Conservation (phyloP, 2,888 invertebrate genomes). For the Aradus depressus region DNA sequence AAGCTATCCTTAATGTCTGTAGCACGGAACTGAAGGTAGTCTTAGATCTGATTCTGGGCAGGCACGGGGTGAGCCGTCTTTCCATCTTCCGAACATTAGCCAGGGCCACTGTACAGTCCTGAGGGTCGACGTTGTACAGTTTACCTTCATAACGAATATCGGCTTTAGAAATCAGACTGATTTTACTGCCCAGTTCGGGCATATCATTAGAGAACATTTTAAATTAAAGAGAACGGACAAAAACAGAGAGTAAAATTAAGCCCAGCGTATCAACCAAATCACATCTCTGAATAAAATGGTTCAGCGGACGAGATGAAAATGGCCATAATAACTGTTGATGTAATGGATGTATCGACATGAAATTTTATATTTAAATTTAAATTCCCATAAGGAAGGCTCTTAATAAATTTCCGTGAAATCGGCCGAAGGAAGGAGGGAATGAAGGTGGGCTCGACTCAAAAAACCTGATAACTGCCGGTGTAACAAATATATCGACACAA, state of each 20-base stretch:
- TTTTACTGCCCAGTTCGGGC: constrained; percentile 99
- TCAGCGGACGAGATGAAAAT: constrained; percentile 20
- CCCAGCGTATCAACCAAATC: constrained; percentile 13
- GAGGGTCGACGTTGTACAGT: constrained; percentile 97
- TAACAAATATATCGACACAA: too few relatives aligned
- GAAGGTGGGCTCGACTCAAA: too few relatives aligned
- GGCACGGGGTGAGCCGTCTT: constrained; percentile 92
- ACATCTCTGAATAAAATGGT: constrained; percentile 26
- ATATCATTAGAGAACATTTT: constrained; percentile 38
- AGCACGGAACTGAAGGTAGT: constrained; percentile 96
- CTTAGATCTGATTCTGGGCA: constrained; percentile 94
- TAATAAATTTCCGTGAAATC: too few relatives aligned
- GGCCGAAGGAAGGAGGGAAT: too few relatives aligned
- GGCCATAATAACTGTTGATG: too few relatives aligned
- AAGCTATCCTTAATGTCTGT: constrained; percentile 94
- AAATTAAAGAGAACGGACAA: constrained; percentile 2
- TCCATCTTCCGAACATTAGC: constrained; percentile 98
- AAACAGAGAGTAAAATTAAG: constrained; percentile 1
- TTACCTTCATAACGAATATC: constrained; percentile 99
- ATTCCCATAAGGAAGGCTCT: too few relatives aligned
- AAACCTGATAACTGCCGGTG: too few relatives aligned
- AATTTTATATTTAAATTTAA: too few relatives aligned
- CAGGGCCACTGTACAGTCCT: constrained; percentile 98
- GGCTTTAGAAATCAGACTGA: constrained; percentile 98
- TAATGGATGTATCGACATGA: too few relatives aligned